These are phyloP conservation scores for Mellilla xanthometata DNA, from an alignment of 2,888 invertebrate genomes.

Conservation along the genomic window DNA sequence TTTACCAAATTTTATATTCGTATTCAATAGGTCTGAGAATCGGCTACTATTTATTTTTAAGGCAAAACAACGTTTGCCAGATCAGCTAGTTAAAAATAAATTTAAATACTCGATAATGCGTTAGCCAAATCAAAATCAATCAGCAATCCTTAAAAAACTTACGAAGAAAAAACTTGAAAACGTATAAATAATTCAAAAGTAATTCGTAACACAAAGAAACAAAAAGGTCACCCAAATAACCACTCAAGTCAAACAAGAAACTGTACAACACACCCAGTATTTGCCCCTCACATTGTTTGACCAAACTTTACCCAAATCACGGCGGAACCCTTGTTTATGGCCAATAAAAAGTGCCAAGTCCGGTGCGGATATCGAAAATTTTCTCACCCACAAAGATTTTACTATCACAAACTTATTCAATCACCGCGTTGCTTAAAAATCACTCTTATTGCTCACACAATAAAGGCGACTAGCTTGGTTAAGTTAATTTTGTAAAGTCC, in stretches of 20 bases:
- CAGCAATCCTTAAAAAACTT: too few species aligned
- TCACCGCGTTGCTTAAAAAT: constrained; percentile 25
- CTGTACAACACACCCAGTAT: constrained; percentile 37
- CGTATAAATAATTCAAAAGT: constrained; percentile 3
- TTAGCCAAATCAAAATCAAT: too few species aligned
- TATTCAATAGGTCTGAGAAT: too few species aligned
- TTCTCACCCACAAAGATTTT: constrained; percentile 69
- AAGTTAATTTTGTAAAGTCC: constrained; percentile 33
- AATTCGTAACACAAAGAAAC: constrained; percentile 30
- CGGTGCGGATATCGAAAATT: constrained; percentile 73
- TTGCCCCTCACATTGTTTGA: constrained; percentile 55
- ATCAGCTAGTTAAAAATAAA: too few species aligned
- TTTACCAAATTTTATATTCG: too few species aligned
- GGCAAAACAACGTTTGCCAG: too few species aligned
- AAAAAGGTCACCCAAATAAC: constrained; percentile 40
- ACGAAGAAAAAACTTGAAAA: too few species aligned
- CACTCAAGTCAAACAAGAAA: constrained; percentile 47
- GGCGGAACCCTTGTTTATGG: constrained; percentile 64
- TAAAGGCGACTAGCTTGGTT: constrained; percentile 30
- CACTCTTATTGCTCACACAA: constrained; percentile 5
- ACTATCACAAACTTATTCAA: constrained; percentile 35
- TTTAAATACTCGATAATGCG: too few species aligned
- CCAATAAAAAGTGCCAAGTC: constrained; percentile 78
- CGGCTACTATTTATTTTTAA: too few species aligned
- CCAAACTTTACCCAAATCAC: constrained; percentile 63